A percentile compares a stretch with the other conserved stretches of the same genome.
phyloP scores from a whole-genome alignment of 35 echinoderm and acorn worm species.

The Heliocidaris tuberculata region DNA sequence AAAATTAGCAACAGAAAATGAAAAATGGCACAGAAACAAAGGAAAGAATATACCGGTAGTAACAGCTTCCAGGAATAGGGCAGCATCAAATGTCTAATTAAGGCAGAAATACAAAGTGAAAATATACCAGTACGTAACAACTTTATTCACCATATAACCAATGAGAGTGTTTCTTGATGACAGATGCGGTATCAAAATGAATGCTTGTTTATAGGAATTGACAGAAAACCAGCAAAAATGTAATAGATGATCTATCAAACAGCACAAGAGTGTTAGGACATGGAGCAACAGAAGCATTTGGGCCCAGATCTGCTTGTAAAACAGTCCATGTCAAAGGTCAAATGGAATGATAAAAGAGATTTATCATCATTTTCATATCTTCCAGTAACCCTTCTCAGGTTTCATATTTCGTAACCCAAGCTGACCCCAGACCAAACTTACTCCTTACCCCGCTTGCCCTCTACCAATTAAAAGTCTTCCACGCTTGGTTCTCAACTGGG shows the following conservation, averaged over 20 bases:
- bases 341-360: not conserved
- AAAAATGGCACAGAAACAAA: not conserved
- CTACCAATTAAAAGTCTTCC: slow-evolving; percentile 17
- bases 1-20: not conserved
- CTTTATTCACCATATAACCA: not conserved
- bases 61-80: not conserved
- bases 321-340: not conserved
- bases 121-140: not conserved
- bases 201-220: no score
- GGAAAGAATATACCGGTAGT: not conserved
- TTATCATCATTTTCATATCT: not conserved
- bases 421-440: not conserved
- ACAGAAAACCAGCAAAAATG: no score
- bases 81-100: not conserved
- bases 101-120: not conserved
- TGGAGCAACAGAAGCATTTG: not conserved
- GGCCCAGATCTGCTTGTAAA: not conserved
- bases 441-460: not conserved
- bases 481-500: slow-evolving; percentile 5
- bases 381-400: not conserved
- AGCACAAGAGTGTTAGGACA: not conserved
- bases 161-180: no score
- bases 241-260: not conserved
- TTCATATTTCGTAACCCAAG: slow-evolving; percentile 5
- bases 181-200: no score